phyloP scores from a whole-genome alignment of 2,113 vertebrate species.

The Cochlearius cochlearius region DNA sequence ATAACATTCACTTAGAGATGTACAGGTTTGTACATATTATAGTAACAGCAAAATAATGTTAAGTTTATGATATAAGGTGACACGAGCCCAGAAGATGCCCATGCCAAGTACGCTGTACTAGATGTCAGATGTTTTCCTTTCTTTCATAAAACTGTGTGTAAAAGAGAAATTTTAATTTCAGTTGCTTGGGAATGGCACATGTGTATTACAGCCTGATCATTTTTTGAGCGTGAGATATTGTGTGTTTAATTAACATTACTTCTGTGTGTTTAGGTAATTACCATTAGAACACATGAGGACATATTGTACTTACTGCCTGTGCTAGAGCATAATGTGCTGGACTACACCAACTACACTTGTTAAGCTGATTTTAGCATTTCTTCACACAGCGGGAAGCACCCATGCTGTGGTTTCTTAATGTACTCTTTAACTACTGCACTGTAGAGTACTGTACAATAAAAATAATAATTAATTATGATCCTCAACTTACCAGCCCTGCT shows the following conservation, averaged over 20 bases:
- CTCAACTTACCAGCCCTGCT: neutral
- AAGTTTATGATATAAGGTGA: neutral
- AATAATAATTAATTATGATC: constrained; percentile 36
- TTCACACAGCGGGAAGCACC: constrained; percentile 56
- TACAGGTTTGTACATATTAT: neutral
- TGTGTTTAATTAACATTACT: constrained; percentile 44
- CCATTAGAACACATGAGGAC: neutral
- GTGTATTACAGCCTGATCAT: neutral
- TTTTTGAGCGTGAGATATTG: neutral
- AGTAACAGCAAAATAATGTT: neutral
- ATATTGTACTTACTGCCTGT: neutral
- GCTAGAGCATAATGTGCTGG: neutral
- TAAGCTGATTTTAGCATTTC: constrained; percentile 40
- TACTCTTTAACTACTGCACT: constrained; percentile 35
- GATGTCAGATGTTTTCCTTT: neutral
- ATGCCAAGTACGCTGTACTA: neutral
- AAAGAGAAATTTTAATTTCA: neutral
- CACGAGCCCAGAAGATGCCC: neutral
- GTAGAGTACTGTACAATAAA: constrained; percentile 17
- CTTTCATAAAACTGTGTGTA: neutral
- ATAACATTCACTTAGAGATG: neutral
- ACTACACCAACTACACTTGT: neutral
- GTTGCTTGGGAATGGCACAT: neutral
- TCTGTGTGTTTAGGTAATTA: constrained; percentile 41
- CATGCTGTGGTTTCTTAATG: constrained; percentile 39